Percentiles rank a stretch among this genome's conserved stretches.
phyloP scores from a whole-genome alignment of 1,140 invertebrate species.

The Drosophila paulistorum region DNA sequence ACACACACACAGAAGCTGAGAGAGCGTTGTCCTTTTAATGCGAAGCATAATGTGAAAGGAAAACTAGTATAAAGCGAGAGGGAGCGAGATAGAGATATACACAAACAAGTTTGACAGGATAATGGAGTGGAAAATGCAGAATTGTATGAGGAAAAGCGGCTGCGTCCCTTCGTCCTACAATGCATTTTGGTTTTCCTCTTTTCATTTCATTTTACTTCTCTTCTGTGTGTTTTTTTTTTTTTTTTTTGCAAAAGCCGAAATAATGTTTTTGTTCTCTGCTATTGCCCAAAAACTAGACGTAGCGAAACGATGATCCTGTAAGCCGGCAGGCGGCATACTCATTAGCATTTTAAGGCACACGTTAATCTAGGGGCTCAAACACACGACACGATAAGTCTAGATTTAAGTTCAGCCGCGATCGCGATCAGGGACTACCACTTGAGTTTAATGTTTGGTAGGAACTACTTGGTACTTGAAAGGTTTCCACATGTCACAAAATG shows the following conservation, averaged over 20 bases:
- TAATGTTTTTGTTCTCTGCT: conserved; percentile 23
- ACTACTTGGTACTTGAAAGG: conserved; percentile 1
- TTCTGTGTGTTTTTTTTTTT: neutral
- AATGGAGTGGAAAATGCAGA: conserved; percentile 60
- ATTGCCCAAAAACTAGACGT: conserved; percentile 63
- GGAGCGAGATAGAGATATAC: conserved; percentile 40
- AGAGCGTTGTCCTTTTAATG: conserved; percentile 82
- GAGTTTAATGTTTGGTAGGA: neutral
- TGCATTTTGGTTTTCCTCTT: conserved; percentile 43
- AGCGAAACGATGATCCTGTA: conserved; percentile 47
- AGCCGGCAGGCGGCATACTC: neutral
- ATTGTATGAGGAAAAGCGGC: conserved; percentile 63
- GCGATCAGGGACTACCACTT: neutral
- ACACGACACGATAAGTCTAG: neutral
- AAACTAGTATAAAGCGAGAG: conserved; percentile 55
- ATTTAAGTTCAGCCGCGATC: conserved; percentile 4
- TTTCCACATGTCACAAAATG: neutral
- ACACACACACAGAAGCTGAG: conserved; percentile 35
- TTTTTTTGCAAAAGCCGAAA: neutral
- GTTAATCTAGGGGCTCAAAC: neutral
- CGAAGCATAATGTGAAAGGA: conserved; percentile 72
- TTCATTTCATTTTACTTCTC: neutral
- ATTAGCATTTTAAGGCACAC: neutral
- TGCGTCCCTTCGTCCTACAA: conserved; percentile 51
- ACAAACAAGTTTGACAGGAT: conserved; percentile 77